phyloP scores from a whole-genome alignment of 1,140 invertebrate genomes.

The Harlomillsia oculata region DNA sequence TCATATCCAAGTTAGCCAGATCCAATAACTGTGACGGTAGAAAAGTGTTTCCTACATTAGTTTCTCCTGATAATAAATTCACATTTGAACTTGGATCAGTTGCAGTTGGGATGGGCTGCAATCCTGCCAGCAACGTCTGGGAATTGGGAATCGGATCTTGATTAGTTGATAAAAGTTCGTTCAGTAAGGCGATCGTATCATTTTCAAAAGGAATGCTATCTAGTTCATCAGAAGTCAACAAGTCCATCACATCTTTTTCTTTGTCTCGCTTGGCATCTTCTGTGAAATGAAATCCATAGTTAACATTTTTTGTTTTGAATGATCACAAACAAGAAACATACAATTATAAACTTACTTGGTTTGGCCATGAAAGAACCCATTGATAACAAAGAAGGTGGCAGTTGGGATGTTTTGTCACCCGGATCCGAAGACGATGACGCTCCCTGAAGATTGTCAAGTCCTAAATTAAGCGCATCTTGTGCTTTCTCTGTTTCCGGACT shows the following conservation, averaged over 20 bases:
- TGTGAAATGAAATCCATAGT: background rate
- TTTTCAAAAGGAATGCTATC: slow-evolving; percentile 27
- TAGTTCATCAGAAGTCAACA: slow-evolving; percentile 25
- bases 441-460: slow-evolving; percentile 4
- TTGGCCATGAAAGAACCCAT: slow-evolving; percentile 20
- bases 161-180: slow-evolving; percentile 45
- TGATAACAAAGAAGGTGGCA: background rate
- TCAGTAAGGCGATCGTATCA: slow-evolving; percentile 36
- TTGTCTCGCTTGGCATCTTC: slow-evolving; percentile 26
- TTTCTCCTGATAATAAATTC: background rate
- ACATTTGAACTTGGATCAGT: slow-evolving; percentile 1
- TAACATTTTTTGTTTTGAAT: background rate
- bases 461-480: slow-evolving; percentile 27
- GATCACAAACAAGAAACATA: background rate
- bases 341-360: slow-evolving; percentile 1
- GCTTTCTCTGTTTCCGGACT: slow-evolving; percentile 31
- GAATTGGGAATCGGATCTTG: no score
- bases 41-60: slow-evolving; percentile 35
- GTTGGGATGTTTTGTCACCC: background rate
- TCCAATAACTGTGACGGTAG: slow-evolving; percentile 46
- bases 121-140: no score
- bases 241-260: slow-evolving; percentile 33
- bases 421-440: background rate
- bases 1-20: slow-evolving; percentile 35
- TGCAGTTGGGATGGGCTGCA: background rate